Conservation (phyloP, 2,888 invertebrate species). For the Corythucha ciliata region DNA sequence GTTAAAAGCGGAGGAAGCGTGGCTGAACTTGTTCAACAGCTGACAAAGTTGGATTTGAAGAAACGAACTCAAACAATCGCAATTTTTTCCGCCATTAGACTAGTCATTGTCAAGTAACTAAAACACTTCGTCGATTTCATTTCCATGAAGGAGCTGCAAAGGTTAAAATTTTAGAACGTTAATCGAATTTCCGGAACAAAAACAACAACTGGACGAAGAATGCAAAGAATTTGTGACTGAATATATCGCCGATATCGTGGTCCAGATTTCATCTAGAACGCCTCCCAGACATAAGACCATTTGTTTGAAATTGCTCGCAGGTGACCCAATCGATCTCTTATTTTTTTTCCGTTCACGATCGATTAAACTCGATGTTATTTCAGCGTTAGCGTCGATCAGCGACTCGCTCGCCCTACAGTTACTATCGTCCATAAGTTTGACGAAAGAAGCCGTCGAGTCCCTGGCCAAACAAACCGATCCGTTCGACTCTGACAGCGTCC, state of each 20-base stretch:
- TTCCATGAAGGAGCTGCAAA: neutral
- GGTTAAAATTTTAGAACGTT: conserved; percentile 14
- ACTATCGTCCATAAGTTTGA: conserved; percentile 20
- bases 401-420: conserved; percentile 21
- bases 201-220: conserved; percentile 16
- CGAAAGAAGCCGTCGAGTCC: conserved; percentile 20
- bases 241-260: conserved; percentile 20
- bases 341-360: neutral
- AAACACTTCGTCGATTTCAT: neutral
- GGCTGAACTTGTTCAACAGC: conserved; percentile 20
- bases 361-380: conserved; percentile 13
- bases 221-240: conserved; percentile 26
- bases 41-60: conserved; percentile 20
- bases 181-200: conserved; percentile 11
- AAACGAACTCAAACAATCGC: conserved; percentile 21
- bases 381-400: conserved; percentile 23
- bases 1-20: conserved; percentile 24
- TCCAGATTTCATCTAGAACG: conserved; percentile 14
- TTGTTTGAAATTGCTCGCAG: conserved; percentile 24
- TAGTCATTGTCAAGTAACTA: conserved; percentile 25
- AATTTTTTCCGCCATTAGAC: conserved; percentile 25
- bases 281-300: conserved; percentile 18
- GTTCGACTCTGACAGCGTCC: conserved; percentile 18
- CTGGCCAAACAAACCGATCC: conserved; percentile 23
- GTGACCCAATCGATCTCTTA: conserved; percentile 8